Evolutionary conservation across 2,797 vertebrate genomes (phyloP).

Genomic region (Manis javanica): DNA sequence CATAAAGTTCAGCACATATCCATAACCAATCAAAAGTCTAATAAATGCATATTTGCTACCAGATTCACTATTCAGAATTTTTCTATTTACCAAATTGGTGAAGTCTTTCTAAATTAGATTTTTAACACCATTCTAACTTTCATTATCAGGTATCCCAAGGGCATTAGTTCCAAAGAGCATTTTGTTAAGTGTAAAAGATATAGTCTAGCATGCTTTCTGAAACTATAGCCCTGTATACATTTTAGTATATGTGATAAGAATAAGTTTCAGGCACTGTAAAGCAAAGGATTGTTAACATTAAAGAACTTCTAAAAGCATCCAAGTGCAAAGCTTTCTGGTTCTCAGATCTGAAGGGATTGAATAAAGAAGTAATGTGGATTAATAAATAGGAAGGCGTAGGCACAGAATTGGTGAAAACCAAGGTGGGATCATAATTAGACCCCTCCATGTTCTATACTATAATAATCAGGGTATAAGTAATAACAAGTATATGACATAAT

Average conservation of each 20-base stretch:
- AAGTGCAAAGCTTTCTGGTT: neutral
- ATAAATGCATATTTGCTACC: slow-evolving; percentile 80
- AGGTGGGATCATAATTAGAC: neutral
- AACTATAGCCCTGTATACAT: neutral
- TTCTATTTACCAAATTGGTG: slow-evolving; percentile 77
- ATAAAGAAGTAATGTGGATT: neutral
- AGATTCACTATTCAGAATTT: slow-evolving; percentile 73
- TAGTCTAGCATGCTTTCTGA: slow-evolving; percentile 42
- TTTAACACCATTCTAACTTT: slow-evolving; percentile 75
- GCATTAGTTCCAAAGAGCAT: slow-evolving; percentile 51
- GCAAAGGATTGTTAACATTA: slow-evolving; percentile 27
- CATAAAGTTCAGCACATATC: slow-evolving; percentile 80
- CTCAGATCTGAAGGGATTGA: neutral
- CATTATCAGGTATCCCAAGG: slow-evolving; percentile 69
- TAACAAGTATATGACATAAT: neutral
- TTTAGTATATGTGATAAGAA: slow-evolving; percentile 50
- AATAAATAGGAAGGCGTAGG: neutral
- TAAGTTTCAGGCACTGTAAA: slow-evolving; percentile 27
- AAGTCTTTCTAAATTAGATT: slow-evolving; percentile 81
- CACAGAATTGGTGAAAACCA: neutral
- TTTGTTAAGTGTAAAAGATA: slow-evolving; percentile 61
- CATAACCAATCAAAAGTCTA: slow-evolving; percentile 79
- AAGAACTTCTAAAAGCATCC: neutral
- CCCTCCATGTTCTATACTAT: neutral
- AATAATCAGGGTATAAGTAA: neutral